Conservation (phyloP, 2,888 invertebrate genomes). For the Melieria omissa region DNA sequence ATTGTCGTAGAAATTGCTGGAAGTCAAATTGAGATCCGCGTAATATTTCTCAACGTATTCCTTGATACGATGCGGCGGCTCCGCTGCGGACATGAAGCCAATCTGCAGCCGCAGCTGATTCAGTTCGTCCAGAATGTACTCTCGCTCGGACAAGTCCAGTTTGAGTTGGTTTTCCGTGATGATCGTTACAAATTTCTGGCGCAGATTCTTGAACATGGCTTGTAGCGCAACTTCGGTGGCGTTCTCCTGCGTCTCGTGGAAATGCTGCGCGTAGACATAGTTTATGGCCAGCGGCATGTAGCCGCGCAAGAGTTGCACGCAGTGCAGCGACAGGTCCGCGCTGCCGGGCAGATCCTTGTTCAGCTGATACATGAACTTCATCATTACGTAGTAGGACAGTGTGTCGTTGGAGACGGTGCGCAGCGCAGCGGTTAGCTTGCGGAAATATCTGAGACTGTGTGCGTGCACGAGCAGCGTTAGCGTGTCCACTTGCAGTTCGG, state of each 20-base stretch:
- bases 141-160: constrained; percentile 43
- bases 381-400: constrained; percentile 55
- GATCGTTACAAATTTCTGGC: constrained; percentile 45
- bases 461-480: constrained; percentile 48
- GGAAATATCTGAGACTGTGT: constrained; percentile 45
- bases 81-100: constrained; percentile 52
- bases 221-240: constrained; percentile 47
- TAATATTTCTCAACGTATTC: constrained; percentile 47
- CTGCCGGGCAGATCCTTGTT: constrained; percentile 49
- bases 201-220: constrained; percentile 45
- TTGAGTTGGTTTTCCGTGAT: constrained; percentile 48
- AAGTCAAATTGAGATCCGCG: constrained; percentile 39
- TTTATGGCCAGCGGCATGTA: constrained; percentile 56
- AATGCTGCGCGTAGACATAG: constrained; percentile 51
- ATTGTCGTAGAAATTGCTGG: constrained; percentile 50
- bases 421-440: constrained; percentile 44
- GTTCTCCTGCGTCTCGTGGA: constrained; percentile 45
- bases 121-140: constrained; percentile 51
- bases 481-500: constrained; percentile 18
- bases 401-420: constrained; percentile 52
- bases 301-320: constrained; percentile 52
- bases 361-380: constrained; percentile 53
- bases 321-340: constrained; percentile 40
- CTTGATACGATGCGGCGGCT: constrained; percentile 23
- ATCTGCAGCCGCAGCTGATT: constrained; percentile 51